Percentiles rank a stretch among this genome's conserved stretches.
Evolutionary conservation across 64 coral and sea anemone genomes (phyloP).

Genomic region (Pachyseris speciosa): DNA sequence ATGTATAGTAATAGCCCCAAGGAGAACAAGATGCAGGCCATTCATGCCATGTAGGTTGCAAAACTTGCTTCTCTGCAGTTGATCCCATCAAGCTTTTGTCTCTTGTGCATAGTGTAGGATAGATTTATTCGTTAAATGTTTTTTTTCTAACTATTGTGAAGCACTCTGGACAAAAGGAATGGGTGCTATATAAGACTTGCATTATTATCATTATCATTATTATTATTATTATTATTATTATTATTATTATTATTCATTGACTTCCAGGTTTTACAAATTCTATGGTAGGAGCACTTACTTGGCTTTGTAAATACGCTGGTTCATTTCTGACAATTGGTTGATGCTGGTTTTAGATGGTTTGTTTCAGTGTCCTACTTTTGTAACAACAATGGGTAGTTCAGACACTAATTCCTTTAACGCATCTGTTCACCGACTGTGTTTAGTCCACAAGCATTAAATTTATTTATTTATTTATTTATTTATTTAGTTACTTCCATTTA

Average conservation of each 20-base stretch:
- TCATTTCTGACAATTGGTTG: conserved; percentile 5
- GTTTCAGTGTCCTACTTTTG: neutral
- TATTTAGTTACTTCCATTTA: no score
- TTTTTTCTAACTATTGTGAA: neutral
- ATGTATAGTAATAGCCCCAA: neutral
- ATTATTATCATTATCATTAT: neutral
- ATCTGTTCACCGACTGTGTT: conserved; percentile 28
- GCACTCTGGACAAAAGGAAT: neutral
- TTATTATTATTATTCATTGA: neutral
- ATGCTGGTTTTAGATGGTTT: conserved; percentile 3
- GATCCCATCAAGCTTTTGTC: neutral
- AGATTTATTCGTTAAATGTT: neutral
- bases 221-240: neutral
- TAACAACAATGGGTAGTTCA: neutral
- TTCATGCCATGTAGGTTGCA: neutral
- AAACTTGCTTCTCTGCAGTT: neutral
- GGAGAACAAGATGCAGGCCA: neutral
- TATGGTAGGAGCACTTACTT: conserved; percentile 30
- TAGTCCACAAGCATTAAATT: conserved; percentile 30
- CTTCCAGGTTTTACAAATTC: conserved; percentile 9
- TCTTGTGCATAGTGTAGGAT: neutral
- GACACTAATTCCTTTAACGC: neutral
- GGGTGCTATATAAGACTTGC: neutral
- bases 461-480: no score
- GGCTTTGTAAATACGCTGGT: conserved; percentile 22